Evolutionary conservation across 1,140 invertebrate genomes (phyloP).

Genomic region (Drosophila arizonae): DNA sequence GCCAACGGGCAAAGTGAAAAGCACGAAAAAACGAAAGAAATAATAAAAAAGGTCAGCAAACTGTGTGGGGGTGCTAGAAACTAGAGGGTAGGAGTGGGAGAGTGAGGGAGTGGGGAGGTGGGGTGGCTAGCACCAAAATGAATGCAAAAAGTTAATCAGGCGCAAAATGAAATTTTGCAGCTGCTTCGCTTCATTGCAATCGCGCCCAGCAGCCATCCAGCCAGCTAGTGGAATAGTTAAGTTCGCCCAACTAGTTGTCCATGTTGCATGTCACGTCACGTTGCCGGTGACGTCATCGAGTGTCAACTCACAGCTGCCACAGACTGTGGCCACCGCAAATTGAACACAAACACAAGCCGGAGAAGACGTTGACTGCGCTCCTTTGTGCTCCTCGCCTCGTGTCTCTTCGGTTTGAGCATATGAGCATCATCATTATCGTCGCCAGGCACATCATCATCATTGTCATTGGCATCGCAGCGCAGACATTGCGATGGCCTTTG

Average conservation of each 20-base stretch:
- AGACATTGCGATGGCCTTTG: conserved; percentile 15
- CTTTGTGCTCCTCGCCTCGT: conserved; percentile 20
- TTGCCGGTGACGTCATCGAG: conserved; percentile 56
- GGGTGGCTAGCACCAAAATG: conserved; percentile 45
- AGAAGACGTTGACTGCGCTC: conserved; percentile 2
- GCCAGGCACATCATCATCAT: conserved; percentile 22
- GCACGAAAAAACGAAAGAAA: neutral
- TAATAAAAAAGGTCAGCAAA: conserved; percentile 49
- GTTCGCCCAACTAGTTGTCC: neutral
- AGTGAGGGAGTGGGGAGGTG: conserved; percentile 1
- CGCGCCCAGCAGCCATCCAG: neutral
- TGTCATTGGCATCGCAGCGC: conserved; percentile 1
- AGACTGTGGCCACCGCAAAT: conserved; percentile 53
- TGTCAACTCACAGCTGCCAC: conserved; percentile 58
- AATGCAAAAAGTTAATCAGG: conserved; percentile 75
- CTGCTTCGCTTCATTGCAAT: conserved; percentile 1
- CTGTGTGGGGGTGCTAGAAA: neutral
- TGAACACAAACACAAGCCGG: conserved; percentile 64
- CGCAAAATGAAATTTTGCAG: conserved; percentile 46
- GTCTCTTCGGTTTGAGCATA: conserved; percentile 31
- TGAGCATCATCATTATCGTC: conserved; percentile 20
- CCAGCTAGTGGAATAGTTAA: too few species aligned
- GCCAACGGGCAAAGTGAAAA: conserved; percentile 36
- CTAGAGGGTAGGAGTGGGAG: neutral
- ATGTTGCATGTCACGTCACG: conserved; percentile 19